These are phyloP conservation scores for Raja brachyura DNA, from an alignment of 2,113 vertebrate species.

Conservation along the genomic window DNA sequence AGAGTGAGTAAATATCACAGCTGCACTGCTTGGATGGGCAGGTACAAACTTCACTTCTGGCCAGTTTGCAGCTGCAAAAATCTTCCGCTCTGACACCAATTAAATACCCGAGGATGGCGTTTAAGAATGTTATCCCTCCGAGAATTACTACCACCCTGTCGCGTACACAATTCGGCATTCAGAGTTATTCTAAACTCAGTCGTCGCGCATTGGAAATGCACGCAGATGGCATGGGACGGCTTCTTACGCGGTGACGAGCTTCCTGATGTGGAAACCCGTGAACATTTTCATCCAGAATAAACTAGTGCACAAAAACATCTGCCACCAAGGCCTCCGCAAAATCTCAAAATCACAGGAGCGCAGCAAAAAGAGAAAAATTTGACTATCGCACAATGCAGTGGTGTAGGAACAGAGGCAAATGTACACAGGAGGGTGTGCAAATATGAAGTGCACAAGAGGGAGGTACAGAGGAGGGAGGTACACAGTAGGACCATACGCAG, in stretches of 20 bases:
- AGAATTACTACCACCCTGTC: not conserved
- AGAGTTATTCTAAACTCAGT: not conserved
- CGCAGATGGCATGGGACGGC: too few species aligned
- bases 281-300: not conserved
- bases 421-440: too few species aligned
- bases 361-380: too few species aligned
- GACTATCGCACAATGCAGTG: too few species aligned
- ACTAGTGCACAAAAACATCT: not conserved
- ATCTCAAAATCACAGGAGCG: too few species aligned
- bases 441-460: too few species aligned
- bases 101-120: not conserved
- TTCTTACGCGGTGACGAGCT: not conserved
- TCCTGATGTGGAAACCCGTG: not conserved
- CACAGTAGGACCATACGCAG: too few species aligned
- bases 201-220: not conserved
- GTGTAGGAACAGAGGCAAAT: too few species aligned
- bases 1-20: constrained; percentile 24
- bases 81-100: not conserved
- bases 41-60: not conserved
- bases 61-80: not conserved
- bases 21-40: not conserved
- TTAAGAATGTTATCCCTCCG: not conserved
- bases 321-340: not conserved
- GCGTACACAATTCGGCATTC: not conserved
- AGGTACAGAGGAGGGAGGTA: too few species aligned